Evolutionary conservation across 2,113 vertebrate genomes (phyloP), one percentile per base, ranked within the genome.

Genomic region (Baryphthengus martii): DNA sequence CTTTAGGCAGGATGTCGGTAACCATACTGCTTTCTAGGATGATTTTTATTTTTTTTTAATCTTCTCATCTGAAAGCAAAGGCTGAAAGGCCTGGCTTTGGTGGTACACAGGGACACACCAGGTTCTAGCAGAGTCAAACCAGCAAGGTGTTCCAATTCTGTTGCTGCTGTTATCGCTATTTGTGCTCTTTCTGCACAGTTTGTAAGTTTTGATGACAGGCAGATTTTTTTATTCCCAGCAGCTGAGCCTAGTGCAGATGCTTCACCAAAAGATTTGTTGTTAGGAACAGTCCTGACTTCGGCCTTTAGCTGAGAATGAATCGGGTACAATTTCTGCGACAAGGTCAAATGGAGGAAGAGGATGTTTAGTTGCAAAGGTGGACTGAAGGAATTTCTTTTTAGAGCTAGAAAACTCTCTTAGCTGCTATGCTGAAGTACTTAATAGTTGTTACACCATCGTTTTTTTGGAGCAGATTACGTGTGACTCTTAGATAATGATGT

Each of bases 31-130:
- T 13, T 83, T 65, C 39, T 77, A 13, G 40, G 40, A 14, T 29
- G 25, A 13, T 52, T 45, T 52, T 45, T 66, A 2, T 31, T 61
- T 17, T 62, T 26, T 56, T 29, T 49, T 11, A 31, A 10, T 33
- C 17, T 44, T 35, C 11, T 52, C 7, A 1, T 42, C 45, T 75
- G 45, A 66, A 40, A 59, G 47, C 23, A 40, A 45, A 63, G n/a
- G 15, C 40, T 65, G 44, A 49, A 59, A 65, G 26, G 11, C 3
- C 1, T 24, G 9, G 40, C 23, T 73, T 65, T 56, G 19, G 10
- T 37, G 66, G 5, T 13, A 1, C 3, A 8, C 29, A 2, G 3
- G 6, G 0, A 8, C 6, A n/a, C 12, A 3, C 13, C 37, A 63
- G 50, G 5, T 62, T 80, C 58, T 37, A 11, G 19, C 3, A 29